Evolutionary conservation across 2,797 vertebrate genomes (phyloP).

Genomic region (Denticeps clupeoides): DNA sequence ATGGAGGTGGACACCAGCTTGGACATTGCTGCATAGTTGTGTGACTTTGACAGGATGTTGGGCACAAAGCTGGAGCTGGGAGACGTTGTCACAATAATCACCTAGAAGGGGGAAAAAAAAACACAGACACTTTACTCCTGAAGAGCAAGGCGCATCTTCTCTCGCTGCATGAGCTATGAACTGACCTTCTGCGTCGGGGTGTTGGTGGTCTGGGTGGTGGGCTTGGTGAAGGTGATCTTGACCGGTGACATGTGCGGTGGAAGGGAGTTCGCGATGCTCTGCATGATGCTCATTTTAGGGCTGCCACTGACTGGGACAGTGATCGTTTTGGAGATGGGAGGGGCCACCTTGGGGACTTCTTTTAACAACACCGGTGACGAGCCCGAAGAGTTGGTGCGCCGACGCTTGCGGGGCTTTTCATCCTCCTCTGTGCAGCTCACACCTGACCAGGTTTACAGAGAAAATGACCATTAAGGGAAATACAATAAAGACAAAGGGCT

Average conservation of each 20-base stretch:
- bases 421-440: constrained; percentile 97
- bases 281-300: constrained; percentile 98
- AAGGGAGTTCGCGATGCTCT: constrained; percentile 96
- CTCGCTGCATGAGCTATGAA: too few species aligned
- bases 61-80: constrained; percentile 97
- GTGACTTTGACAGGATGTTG: constrained; percentile 94
- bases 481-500: background rate
- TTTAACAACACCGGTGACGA: constrained; percentile 90
- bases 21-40: constrained; percentile 79
- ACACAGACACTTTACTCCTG: background rate
- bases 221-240: constrained; percentile 98
- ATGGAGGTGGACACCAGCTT: constrained; percentile 83
- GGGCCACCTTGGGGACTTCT: constrained; percentile 77
- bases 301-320: constrained; percentile 81
- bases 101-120: constrained; percentile 52
- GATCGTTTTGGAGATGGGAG: constrained; percentile 79
- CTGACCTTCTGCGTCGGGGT: constrained; percentile 91
- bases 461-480: background rate
- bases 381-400: constrained; percentile 90
- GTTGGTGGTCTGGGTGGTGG: constrained; percentile 88
- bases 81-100: constrained; percentile 96
- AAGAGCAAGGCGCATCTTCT: background rate
- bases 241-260: constrained; percentile 96
- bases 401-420: constrained; percentile 93
- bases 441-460: constrained; percentile 50